Conservation (phyloP, 2,888 invertebrate species). For the Oscheius sp. region DNA sequence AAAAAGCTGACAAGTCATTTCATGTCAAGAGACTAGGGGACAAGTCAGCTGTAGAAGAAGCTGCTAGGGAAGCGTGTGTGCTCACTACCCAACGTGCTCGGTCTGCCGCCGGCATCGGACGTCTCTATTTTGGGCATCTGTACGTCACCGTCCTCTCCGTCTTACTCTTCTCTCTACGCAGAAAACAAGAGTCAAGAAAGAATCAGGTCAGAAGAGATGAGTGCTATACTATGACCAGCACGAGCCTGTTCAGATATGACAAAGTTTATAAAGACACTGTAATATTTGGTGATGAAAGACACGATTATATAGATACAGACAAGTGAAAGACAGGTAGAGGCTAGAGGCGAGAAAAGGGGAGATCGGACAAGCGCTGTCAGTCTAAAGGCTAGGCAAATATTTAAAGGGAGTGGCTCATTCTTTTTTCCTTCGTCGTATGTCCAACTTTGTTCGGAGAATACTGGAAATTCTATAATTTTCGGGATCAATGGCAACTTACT, state of each 20-base stretch:
- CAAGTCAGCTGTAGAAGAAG: too few species aligned
- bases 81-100: too few species aligned
- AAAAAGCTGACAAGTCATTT: too few species aligned
- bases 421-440: slow-evolving; percentile 59
- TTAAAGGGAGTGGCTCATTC: slow-evolving; percentile 17
- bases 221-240: too few species aligned
- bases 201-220: slow-evolving; percentile 4
- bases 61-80: too few species aligned
- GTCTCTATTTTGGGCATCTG: too few species aligned
- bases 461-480: slow-evolving; percentile 51
- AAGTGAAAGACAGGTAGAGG: neutral
- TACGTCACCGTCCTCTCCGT: too few species aligned
- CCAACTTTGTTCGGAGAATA: slow-evolving; percentile 71
- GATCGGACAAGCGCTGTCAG: slow-evolving; percentile 6
- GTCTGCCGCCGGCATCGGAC: too few species aligned
- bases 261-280: neutral
- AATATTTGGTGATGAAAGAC: too few species aligned
- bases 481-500: slow-evolving; percentile 50
- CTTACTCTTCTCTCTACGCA: too few species aligned
- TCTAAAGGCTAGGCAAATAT: neutral
- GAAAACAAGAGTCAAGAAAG: neutral
- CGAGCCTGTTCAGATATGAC: too few species aligned
- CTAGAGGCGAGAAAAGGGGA: neutral
- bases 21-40: too few species aligned
- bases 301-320: slow-evolving; percentile 6